Evolutionary conservation across 2,888 invertebrate genomes (phyloP), one percentile per base, ranked within the genome.

Genomic region (Ophioninae sp.): DNA sequence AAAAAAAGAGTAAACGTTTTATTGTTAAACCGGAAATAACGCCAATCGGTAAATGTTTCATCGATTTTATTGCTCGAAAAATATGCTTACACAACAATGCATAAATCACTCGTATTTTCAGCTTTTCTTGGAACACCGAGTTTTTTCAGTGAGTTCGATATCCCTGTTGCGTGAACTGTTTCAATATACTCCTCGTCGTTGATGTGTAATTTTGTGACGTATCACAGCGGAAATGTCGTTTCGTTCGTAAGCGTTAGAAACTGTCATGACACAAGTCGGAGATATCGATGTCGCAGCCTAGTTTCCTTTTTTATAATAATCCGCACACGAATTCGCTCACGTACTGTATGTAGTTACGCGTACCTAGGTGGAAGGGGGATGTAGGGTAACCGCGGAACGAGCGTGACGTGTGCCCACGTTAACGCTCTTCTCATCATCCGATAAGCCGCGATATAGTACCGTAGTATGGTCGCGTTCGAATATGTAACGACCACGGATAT

Each of bases 21-120:
- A n/a, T n/a, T n/a, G n/a, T 87, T 85, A 85, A 86, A 87, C 86
- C 86, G 87, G 84, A 87, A 87, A 87, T 87, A 81, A 83, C 82
- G 81, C 79, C 83, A 85, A 86, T 87, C 85, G 84, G 83, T 83
- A 86, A 85, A 86, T 86, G 30, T 84, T 85, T 51, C 74, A 78
- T 77, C 75, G 56, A 61, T n/a, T 77, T 39, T 63, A 22, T 39
- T 76, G 22, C 41, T 23, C 8, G 41, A 22, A 77, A n/a, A 69
- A 58, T 22, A 10, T 72, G 39, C 30, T 30, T 63, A 23, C 61
- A 22, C 13, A 63, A 13, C 6, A 23, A 30, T 0, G 10, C 23
- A 63, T 17, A 22, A 63, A 13, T 23, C 13, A 23, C 51, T 13
- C 44, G 44, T 30, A 3, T 44, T 44, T 13, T 44, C 44, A 10